Evolutionary conservation across 2,888 invertebrate genomes (phyloP).

Genomic region (Ephialtes manifestator): DNA sequence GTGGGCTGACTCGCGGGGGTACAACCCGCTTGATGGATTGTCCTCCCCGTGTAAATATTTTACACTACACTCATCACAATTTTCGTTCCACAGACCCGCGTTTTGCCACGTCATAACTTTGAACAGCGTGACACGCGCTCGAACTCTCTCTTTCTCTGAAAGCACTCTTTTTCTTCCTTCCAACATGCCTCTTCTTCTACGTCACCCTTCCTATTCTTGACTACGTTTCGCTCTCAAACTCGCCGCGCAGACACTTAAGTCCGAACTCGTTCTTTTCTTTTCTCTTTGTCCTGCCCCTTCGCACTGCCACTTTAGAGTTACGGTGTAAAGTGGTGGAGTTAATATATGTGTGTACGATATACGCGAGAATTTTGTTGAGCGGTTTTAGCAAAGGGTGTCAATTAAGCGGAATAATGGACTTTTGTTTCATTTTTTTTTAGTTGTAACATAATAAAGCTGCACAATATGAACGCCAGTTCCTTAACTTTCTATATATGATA

Average conservation of each 20-base stretch:
- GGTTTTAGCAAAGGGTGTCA: neutral
- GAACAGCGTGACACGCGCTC: slow-evolving; percentile 51
- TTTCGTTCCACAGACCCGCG: slow-evolving; percentile 75
- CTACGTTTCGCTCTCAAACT: slow-evolving; percentile 45
- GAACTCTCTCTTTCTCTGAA: slow-evolving; percentile 38
- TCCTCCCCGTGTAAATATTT: slow-evolving; percentile 82
- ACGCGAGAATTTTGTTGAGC: neutral
- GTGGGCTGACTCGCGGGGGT: slow-evolving; percentile 26
- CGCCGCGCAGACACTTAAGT: slow-evolving; percentile 60
- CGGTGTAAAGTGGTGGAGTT: slow-evolving; percentile 1
- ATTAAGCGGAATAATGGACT: neutral
- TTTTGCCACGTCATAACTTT: slow-evolving; percentile 77
- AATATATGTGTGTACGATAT: neutral
- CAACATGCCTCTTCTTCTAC: slow-evolving; percentile 3
- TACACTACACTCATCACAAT: slow-evolving; percentile 83
- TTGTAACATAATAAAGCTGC: neutral
- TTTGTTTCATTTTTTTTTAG: neutral
- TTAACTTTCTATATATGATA: too few relatives aligned
- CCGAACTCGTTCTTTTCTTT: slow-evolving; percentile 46
- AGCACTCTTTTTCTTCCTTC: slow-evolving; percentile 11
- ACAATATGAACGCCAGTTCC: too few relatives aligned
- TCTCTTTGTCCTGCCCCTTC: slow-evolving; percentile 17
- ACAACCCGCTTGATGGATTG: slow-evolving; percentile 79
- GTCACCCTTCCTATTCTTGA: slow-evolving; percentile 44
- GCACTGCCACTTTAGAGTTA: neutral